Base-by-base conservation (phyloP, 2,113 vertebrate species). In the Thinocorus orbignyianus region DNA sequence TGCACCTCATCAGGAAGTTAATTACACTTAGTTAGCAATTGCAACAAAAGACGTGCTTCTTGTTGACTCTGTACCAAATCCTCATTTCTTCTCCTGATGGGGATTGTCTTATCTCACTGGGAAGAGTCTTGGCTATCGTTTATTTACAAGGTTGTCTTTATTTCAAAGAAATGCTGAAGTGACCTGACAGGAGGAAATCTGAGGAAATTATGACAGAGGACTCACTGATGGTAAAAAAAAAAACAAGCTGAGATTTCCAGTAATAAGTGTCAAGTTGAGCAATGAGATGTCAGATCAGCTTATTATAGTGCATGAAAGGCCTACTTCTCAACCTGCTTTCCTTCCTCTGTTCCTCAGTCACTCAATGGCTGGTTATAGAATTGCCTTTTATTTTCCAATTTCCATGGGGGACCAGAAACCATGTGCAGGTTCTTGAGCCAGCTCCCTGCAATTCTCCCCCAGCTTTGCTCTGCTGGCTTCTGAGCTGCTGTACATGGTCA, bases 1-100 rank as follows among this genome's bases (percentile, higher is more conserved):
- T 96, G 93, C 35, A 94, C 92, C 90, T 94, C 94, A 94, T 96
- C 90, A 93, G 92, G 92, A 96, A 97, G 88, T 94, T 94, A 93
- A 95, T 97, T 94, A 95, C 86, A 91, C 88, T 93, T 93, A 73
- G 76, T 74, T 92, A 93, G 93, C 77, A 74, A 92, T 39, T 76
- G 88, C 93, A 94, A 94, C 93, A 95, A 94, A 96, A 90, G 90
- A 92, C 13, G 17, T 93, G 96, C 48, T 90, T 71, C 88, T 78
- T 86, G 57, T 93, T 95, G 92, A 93, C 88, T 96, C 81, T 60
- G 82, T 85, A 90, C 55, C 76, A 94, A 23, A 52, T n/a, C 64
- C 80, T 86, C 60, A 28, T 78, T 81, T 71, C 85, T 81, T 12
- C 88, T 88, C 51, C 85, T 95, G 76, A 37, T 1, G 3, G 76